Evolutionary conservation across 2,797 vertebrate genomes (phyloP), one percentile per base, ranked within the genome.

Genomic region (Nannoperca obscura): DNA sequence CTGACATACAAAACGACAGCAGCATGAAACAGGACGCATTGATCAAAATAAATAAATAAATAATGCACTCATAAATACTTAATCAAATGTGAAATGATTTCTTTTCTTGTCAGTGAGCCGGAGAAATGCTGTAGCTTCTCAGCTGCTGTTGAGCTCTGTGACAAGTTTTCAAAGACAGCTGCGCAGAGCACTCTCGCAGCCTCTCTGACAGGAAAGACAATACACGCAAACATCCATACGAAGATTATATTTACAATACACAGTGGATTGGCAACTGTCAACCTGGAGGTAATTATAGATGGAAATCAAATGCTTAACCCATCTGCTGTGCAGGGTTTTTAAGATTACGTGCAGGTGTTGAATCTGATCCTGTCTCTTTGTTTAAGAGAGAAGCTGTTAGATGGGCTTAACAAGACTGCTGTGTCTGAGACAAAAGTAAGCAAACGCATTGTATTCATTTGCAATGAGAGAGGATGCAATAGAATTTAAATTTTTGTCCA

Each of bases 11-110:
- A 86, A 83, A 78, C 40, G 69, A 82, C 59, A 67, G 70, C 73
- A 2, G 74, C 78, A 71, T 62, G 75, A 87, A 89, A 84, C 14
- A 27, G 50, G 38, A 76, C 13, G 67, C 73, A 57, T 64, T 92
- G 86, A 90, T 90, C 75, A 84, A 87, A 88, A 92, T 84, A 89
- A 86, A 91, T 84, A 86, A 90, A 89, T 83, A 89, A 90, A 76
- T 64, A 36, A 50, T 69, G 74, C 38, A 2, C 81, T 90, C 85
- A 91, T 91, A 89, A 92, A 93, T 91, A 89, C 77, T 78, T 84
- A 90, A 93, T 91, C 88, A 90, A 92, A 93, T 88, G 86, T 90
- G 90, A 92, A 88, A 89, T 85, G 58, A 90, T 88, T 91, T 89
- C 10, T 86, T 88, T 90, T 90, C 80, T 89, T 83, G 85, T 88